Evolutionary conservation across 2,888 invertebrate genomes (phyloP).

Genomic region (Leucophora obtusa): DNA sequence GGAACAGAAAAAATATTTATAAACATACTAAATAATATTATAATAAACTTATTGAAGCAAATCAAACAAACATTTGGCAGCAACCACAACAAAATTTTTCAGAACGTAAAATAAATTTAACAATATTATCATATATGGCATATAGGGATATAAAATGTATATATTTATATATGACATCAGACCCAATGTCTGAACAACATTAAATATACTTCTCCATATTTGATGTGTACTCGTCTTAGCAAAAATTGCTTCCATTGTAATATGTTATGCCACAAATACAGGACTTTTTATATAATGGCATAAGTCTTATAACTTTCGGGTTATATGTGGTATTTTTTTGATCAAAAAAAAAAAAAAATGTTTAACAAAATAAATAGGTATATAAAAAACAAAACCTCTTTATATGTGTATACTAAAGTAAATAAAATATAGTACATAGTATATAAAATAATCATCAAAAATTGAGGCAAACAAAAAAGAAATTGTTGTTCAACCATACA

Average conservation of each 20-base stretch:
- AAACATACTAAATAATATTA: constrained; percentile 37
- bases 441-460: not conserved
- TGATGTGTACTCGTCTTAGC: no score
- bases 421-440: not conserved
- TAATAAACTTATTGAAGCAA: constrained; percentile 66
- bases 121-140: not conserved
- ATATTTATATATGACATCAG: no score
- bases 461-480: not conserved
- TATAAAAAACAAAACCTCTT: not conserved
- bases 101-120: not conserved
- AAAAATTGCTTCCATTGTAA: no score
- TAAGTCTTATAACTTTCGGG: no score
- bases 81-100: constrained; percentile 22
- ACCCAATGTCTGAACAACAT: no score
- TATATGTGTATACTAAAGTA: not conserved
- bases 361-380: not conserved
- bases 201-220: no score
- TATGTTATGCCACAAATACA: no score
- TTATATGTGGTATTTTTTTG: no score
- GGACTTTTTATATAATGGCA: no score
- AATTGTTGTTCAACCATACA: constrained; percentile 35
- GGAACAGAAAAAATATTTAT: not conserved
- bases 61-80: constrained; percentile 66
- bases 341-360: no score
- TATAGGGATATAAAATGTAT: not conserved